These are phyloP conservation scores for Zosterops lateralis DNA, from an alignment of 2,113 vertebrate genomes.

Conservation along the genomic window DNA sequence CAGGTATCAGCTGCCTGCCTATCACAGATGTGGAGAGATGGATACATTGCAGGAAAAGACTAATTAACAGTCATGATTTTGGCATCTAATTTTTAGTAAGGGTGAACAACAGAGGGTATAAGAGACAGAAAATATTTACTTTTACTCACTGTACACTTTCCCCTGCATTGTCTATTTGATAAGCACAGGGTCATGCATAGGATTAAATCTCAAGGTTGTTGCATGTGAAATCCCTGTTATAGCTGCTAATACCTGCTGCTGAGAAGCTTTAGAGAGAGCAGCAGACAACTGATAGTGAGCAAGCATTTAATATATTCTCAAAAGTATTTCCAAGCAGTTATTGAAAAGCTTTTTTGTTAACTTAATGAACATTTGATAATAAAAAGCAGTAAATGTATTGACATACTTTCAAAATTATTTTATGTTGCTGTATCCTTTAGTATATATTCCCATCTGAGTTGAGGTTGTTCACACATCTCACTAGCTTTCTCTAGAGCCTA, in stretches of 20 bases:
- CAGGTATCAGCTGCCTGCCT: neutral
- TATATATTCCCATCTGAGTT: neutral
- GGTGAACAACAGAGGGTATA: neutral
- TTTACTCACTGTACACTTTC: neutral
- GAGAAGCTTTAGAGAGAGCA: neutral
- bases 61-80: neutral
- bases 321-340: neutral
- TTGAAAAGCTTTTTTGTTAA: neutral
- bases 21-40: neutral
- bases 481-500: neutral
- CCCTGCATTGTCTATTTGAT: neutral
- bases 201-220: neutral
- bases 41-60: neutral
- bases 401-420: neutral
- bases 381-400: neutral
- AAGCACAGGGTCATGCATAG: neutral
- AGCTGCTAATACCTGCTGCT: neutral
- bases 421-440: neutral
- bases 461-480: neutral
- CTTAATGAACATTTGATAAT: neutral
- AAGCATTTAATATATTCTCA: neutral
- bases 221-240: neutral
- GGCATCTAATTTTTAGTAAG: neutral
- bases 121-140: accelerated
- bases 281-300: neutral